Evolutionary conservation across 1,140 invertebrate genomes (phyloP).

Genomic region (Eumaeus atala): DNA sequence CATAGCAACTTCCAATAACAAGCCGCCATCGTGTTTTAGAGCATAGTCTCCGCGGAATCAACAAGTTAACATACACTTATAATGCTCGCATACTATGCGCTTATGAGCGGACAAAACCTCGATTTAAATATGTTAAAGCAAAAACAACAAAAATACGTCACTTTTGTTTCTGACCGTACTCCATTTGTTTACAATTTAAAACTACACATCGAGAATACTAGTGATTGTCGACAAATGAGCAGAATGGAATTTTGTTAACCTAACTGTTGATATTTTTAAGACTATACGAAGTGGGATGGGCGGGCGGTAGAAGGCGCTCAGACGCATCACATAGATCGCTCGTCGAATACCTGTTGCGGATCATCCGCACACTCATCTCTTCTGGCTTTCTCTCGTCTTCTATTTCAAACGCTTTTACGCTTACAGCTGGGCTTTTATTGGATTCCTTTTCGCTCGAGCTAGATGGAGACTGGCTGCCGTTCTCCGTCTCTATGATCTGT

Average conservation of each 20-base stretch:
- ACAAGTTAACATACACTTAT: no score
- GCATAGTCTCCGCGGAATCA: no score
- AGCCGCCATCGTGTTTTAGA: no score
- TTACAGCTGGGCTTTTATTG: conserved; percentile 41
- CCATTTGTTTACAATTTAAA: conserved; percentile 16
- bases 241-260: conserved; percentile 51
- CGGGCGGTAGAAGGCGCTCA: conserved; percentile 53
- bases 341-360: conserved; percentile 62
- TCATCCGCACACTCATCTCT: conserved; percentile 41
- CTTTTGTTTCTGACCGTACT: conserved; percentile 8
- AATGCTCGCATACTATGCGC: no score
- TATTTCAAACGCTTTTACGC: conserved; percentile 42
- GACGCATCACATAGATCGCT: conserved; percentile 65
- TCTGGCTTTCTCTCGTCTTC: conserved; percentile 49
- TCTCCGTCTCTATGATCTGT: conserved; percentile 62
- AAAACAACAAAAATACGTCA: not conserved
- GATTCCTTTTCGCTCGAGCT: conserved; percentile 45
- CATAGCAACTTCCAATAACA: no score
- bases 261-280: conserved; percentile 68
- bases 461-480: conserved; percentile 60
- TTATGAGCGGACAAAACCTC: no score
- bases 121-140: not conserved
- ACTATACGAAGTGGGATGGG: conserved; percentile 64
- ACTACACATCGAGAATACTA: conserved; percentile 26
- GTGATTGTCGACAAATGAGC: conserved; percentile 47